phyloP scores from a whole-genome alignment of 2,888 invertebrate species.

The Rhingia rostrata region DNA sequence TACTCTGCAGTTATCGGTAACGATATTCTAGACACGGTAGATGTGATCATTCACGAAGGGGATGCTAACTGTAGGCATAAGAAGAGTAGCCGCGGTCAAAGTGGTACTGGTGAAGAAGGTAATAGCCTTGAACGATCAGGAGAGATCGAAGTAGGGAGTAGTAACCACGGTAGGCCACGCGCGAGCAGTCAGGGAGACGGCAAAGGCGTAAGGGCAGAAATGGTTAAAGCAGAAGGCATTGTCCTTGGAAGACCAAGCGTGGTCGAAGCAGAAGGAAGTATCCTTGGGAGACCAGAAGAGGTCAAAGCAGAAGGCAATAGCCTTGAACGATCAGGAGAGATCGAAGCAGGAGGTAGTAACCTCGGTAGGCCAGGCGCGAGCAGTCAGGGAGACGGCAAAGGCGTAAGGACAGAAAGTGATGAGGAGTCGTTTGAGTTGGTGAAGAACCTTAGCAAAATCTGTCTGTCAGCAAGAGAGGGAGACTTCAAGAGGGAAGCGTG shows the following conservation, averaged over 20 bases:
- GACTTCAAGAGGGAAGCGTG: background rate
- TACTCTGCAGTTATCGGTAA: conserved; percentile 17
- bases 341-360: no score
- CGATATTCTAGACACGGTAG: conserved; percentile 1
- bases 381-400: no score
- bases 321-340: no score
- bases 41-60: background rate
- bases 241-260: no score
- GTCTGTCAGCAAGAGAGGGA: conserved; percentile 8
- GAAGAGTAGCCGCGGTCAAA: background rate
- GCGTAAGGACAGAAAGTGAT: background rate
- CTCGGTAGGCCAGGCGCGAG: no score
- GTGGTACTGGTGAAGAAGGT: background rate
- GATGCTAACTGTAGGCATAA: conserved; percentile 4
- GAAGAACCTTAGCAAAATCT: background rate
- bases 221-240: no score
- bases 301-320: no score
- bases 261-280: no score
- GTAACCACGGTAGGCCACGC: background rate
- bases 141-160: background rate
- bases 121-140: background rate
- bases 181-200: background rate
- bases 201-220: no score
- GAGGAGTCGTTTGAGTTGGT: background rate
- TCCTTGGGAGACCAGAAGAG: no score